Evolutionary conservation across 2,797 vertebrate species (phyloP).

Genomic region (Sparus aurata): DNA sequence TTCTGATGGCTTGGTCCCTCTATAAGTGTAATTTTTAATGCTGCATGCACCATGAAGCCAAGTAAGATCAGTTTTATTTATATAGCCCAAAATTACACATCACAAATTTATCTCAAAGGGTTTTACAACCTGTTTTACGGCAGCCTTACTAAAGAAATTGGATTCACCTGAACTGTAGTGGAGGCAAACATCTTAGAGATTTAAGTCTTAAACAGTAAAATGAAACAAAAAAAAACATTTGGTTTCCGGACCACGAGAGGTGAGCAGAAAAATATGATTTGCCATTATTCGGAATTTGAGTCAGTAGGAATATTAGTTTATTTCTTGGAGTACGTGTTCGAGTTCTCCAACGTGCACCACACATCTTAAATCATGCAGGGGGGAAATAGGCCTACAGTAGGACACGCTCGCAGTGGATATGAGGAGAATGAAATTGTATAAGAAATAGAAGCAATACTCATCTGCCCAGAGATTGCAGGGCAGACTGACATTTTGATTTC

Average conservation of each 20-base stretch:
- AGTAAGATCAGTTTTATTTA: background rate
- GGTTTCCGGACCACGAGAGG: background rate
- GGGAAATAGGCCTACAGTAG: constrained; percentile 55
- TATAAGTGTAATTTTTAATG: background rate
- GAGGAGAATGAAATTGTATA: constrained; percentile 67
- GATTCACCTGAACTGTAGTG: background rate
- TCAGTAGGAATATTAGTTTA: background rate
- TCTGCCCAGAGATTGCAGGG: constrained; percentile 74
- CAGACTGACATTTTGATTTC: constrained; percentile 85
- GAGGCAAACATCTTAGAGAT: background rate
- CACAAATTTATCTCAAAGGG: background rate
- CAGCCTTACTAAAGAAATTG: background rate
- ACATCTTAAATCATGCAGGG: constrained; percentile 1
- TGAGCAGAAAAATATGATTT: background rate
- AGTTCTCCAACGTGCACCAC: background rate
- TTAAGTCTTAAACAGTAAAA: background rate
- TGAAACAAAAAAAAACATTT: background rate
- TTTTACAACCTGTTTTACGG: background rate
- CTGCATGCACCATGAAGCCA: background rate
- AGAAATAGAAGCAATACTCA: constrained; percentile 74
- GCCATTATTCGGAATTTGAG: constrained; percentile 16
- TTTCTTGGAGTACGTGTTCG: constrained; percentile 15
- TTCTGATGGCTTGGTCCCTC: no score
- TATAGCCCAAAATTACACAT: background rate
- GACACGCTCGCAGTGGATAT: constrained; percentile 31